A percentile compares a stretch with the other conserved stretches of the same genome.
Evolutionary conservation across 2,113 vertebrate species (phyloP).

Genomic region (Casuarius casuarius): DNA sequence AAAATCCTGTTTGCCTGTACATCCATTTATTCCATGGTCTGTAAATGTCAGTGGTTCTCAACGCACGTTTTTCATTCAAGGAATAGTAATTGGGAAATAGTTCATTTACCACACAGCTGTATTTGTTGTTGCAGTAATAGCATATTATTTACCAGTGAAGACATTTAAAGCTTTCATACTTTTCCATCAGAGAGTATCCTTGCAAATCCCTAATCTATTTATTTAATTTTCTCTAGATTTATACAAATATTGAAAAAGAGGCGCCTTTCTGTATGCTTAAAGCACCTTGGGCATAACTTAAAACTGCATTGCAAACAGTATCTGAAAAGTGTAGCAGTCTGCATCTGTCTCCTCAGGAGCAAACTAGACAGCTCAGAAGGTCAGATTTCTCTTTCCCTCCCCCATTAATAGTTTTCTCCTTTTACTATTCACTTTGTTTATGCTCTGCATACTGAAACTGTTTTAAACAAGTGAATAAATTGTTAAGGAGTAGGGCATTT

Average conservation of each 20-base stretch:
- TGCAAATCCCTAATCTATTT: slow-evolving; percentile 70
- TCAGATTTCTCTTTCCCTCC: slow-evolving; percentile 28
- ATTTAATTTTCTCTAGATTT: slow-evolving; percentile 71
- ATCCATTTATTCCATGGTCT: slow-evolving; percentile 20
- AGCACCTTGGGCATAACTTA: slow-evolving; percentile 63
- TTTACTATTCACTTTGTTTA: slow-evolving; percentile 47
- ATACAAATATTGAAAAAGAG: slow-evolving; percentile 69
- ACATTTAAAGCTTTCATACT: slow-evolving; percentile 63
- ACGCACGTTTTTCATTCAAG: slow-evolving; percentile 25
- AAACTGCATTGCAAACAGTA: slow-evolving; percentile 51
- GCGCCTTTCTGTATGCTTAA: slow-evolving; percentile 63
- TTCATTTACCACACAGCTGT: slow-evolving; percentile 45
- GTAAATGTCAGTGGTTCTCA: slow-evolving; percentile 28
- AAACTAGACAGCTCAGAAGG: slow-evolving; percentile 25
- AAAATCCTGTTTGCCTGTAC: neutral
- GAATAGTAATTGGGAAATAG: slow-evolving; percentile 52
- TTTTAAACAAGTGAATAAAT: slow-evolving; percentile 18
- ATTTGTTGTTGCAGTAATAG: slow-evolving; percentile 66
- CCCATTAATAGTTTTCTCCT: slow-evolving; percentile 40
- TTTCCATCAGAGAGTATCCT: slow-evolving; percentile 62
- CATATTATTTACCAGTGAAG: slow-evolving; percentile 61
- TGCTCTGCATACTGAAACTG: neutral
- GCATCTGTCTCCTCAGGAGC: slow-evolving; percentile 20
- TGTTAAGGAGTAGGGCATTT: neutral
- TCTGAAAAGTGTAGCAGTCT: slow-evolving; percentile 28